These are phyloP conservation scores for Meriones unguiculatus DNA, from an alignment of 2,113 vertebrate genomes.

Conservation along the genomic window DNA sequence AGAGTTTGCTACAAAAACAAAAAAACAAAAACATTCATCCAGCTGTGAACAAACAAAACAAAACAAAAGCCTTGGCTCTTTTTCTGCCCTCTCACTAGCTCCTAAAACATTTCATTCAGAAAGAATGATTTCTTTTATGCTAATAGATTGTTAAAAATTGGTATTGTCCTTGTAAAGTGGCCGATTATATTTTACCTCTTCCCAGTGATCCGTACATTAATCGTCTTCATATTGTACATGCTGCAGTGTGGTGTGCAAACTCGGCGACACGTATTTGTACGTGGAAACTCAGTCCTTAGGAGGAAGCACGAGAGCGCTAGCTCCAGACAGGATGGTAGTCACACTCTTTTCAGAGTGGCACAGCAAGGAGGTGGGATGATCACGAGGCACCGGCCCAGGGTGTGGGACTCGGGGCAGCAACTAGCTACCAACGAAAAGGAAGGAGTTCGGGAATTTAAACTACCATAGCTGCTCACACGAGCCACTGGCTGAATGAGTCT, in stretches of 20 bases:
- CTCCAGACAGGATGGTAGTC: background rate
- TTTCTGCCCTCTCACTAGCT: conserved; percentile 72
- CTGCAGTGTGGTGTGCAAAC: accelerated
- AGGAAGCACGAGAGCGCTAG: background rate
- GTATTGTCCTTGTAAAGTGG: conserved; percentile 72
- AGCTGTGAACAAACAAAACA: conserved; percentile 63
- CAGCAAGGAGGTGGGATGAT: no score
- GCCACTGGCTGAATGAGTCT: background rate
- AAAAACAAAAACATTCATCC: conserved; percentile 70
- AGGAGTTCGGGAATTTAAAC: background rate
- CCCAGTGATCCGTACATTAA: no score
- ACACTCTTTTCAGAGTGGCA: background rate
- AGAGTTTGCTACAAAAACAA: conserved; percentile 72
- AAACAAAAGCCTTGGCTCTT: conserved; percentile 51
- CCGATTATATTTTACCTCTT: conserved; percentile 47
- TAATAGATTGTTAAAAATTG: conserved; percentile 74
- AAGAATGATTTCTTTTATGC: conserved; percentile 79
- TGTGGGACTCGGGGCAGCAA: background rate
- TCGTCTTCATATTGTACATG: background rate
- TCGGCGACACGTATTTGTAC: background rate
- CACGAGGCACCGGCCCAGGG: background rate
- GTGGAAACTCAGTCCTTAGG: no score
- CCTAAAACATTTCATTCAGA: conserved; percentile 80
- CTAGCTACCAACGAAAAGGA: background rate
- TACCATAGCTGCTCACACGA: background rate